These are phyloP conservation scores for Sparidentex hasta DNA, from an alignment of 2,797 vertebrate genomes.

Conservation along the genomic window DNA sequence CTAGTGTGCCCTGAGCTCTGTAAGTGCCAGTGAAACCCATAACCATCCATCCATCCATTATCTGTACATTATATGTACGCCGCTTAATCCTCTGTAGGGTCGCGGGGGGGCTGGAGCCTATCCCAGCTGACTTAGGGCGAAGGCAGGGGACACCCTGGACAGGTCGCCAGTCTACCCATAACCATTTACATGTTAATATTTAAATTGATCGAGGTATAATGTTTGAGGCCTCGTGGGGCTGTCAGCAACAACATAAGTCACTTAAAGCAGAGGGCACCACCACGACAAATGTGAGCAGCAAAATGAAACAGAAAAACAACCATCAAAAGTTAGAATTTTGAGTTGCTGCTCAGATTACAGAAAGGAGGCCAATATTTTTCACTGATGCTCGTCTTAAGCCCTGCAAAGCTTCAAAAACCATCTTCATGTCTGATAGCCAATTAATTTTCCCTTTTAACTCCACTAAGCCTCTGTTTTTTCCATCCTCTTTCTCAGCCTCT, in stretches of 20 bases:
- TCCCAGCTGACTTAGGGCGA: too few species aligned
- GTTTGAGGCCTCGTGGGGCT: constrained; percentile 6
- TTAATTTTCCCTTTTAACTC: constrained; percentile 65
- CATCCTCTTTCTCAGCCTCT: constrained; percentile 5
- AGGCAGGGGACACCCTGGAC: too few species aligned
- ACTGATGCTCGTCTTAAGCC: constrained; percentile 44
- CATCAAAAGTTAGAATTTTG: constrained; percentile 14
- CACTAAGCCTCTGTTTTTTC: constrained; percentile 40
- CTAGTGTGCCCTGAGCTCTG: constrained; percentile 46
- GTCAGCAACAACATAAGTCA: constrained; percentile 27
- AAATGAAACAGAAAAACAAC: constrained; percentile 8
- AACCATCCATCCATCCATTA: too few species aligned
- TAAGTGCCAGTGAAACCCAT: constrained; percentile 33
- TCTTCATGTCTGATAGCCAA: constrained; percentile 61
- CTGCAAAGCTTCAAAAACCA: constrained; percentile 51
- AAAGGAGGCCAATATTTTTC: constrained; percentile 37
- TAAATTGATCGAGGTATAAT: constrained; percentile 33
- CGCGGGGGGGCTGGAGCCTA: too few species aligned
- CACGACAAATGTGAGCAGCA: constrained; percentile 19
- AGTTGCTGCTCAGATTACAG: constrained; percentile 40
- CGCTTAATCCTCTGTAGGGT: too few species aligned
- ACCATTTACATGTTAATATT: constrained; percentile 47
- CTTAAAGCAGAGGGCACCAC: constrained; percentile 7
- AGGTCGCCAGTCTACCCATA: too few species aligned
- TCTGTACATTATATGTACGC: too few species aligned